phyloP scores from a whole-genome alignment of 2,113 vertebrate genomes.

The Neodontobutis hainanensis region DNA sequence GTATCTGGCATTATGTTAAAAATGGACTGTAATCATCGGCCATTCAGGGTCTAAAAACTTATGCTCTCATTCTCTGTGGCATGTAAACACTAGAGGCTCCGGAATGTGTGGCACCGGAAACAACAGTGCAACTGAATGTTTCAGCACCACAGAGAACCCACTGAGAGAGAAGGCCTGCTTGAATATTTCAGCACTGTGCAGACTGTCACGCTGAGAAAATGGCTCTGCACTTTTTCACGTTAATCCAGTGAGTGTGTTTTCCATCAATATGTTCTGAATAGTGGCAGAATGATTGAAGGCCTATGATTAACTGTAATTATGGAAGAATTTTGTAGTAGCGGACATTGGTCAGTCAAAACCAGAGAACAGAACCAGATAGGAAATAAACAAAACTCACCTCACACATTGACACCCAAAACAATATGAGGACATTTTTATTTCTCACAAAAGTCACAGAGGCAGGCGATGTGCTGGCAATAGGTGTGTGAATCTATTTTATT shows the following conservation, averaged over 20 bases:
- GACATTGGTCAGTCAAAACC: too few species aligned
- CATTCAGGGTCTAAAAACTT: neutral
- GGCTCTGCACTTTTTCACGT: conserved; percentile 10
- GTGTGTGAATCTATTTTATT: too few species aligned
- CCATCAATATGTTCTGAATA: conserved; percentile 11
- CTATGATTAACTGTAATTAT: too few species aligned
- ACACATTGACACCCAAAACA: too few species aligned
- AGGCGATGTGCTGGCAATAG: too few species aligned
- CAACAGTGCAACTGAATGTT: conserved; percentile 8
- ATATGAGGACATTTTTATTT: too few species aligned
- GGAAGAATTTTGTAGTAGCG: too few species aligned
- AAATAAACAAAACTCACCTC: too few species aligned
- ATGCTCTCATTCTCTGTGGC: neutral
- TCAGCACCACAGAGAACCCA: neutral
- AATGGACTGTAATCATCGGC: neutral
- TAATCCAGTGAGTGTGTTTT: conserved; percentile 13
- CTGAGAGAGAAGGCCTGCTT: conserved; percentile 1
- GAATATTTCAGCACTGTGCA: conserved; percentile 47
- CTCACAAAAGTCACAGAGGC: too few species aligned
- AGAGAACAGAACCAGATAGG: too few species aligned
- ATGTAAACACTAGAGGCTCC: neutral
- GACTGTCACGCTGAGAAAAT: conserved; percentile 2
- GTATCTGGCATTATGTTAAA: neutral
- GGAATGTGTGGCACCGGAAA: neutral
- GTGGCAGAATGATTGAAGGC: neutral